phyloP scores from a whole-genome alignment of 2,113 vertebrate genomes.

The Aramus guarauna region DNA sequence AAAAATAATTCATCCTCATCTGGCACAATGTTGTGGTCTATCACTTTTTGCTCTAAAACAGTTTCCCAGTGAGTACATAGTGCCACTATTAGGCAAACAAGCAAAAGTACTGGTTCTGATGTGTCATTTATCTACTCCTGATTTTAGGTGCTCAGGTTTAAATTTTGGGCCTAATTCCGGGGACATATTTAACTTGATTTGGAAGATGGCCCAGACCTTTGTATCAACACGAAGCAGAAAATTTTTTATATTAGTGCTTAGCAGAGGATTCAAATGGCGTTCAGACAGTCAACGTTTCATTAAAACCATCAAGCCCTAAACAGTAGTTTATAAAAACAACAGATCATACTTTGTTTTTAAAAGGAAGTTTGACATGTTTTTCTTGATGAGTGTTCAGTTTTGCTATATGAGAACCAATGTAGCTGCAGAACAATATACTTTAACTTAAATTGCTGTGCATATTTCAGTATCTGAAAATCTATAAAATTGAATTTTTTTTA shows the following conservation, averaged over 20 bases:
- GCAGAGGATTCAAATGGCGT: neutral
- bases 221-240: neutral
- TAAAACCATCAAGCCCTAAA: neutral
- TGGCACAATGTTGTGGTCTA: neutral
- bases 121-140: neutral
- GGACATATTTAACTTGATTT: neutral
- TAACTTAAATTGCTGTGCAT: neutral
- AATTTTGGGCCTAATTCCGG: neutral
- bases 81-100: neutral
- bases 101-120: neutral
- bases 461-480: neutral
- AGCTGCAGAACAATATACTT: neutral
- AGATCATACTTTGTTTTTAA: neutral
- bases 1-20: neutral
- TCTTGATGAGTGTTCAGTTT: neutral
- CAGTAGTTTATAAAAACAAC: neutral
- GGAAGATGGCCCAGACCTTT: neutral
- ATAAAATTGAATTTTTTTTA: neutral
- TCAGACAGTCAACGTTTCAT: neutral
- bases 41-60: neutral
- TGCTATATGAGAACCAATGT: neutral
- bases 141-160: neutral
- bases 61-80: neutral
- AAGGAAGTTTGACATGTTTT: neutral
- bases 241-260: neutral